These are phyloP conservation scores for Scaptomyza tumidula DNA, from an alignment of 2,888 invertebrate species.

Conservation along the genomic window DNA sequence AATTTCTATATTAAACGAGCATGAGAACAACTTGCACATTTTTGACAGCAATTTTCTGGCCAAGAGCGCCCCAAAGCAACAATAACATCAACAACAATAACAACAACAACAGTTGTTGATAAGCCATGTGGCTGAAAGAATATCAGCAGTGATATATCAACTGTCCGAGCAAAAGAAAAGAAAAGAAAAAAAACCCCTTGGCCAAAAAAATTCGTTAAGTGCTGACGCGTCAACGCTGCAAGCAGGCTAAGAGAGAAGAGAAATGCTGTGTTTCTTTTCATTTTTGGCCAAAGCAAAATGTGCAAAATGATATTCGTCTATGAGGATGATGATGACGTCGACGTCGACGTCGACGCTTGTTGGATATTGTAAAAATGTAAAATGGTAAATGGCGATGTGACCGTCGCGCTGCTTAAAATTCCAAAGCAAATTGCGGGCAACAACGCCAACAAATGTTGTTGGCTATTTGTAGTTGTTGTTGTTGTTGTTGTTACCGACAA, in stretches of 20 bases:
- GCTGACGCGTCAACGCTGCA: conserved; percentile 67
- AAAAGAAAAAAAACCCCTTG: conserved; percentile 12
- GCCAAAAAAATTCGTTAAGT: conserved; percentile 39
- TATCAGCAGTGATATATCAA: conserved; percentile 80
- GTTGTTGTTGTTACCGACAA: conserved; percentile 54
- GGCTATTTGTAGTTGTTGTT: conserved; percentile 50
- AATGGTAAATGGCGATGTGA: conserved; percentile 57
- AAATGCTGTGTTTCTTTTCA: conserved; percentile 63
- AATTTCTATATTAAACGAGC: conserved; percentile 79
- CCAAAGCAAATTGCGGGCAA: conserved; percentile 79
- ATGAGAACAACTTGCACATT: conserved; percentile 70
- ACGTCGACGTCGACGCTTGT: conserved; percentile 22
- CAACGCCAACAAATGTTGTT: conserved; percentile 50
- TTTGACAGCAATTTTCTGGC: conserved; percentile 65
- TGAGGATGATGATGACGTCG: conserved; percentile 32
- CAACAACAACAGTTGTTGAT: conserved; percentile 42
- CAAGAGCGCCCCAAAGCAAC: conserved; percentile 49
- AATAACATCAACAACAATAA: conserved; percentile 14
- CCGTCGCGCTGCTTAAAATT: conserved; percentile 79
- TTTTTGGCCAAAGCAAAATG: conserved; percentile 44
- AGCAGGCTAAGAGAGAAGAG: conserved; percentile 47
- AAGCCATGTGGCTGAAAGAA: conserved; percentile 57
- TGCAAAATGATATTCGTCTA: conserved; percentile 65
- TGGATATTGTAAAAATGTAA: conserved; percentile 39
- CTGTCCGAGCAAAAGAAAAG: conserved; percentile 15